Conservation (phyloP, 2,888 invertebrate genomes). For the Halictus quadricinctus region DNA sequence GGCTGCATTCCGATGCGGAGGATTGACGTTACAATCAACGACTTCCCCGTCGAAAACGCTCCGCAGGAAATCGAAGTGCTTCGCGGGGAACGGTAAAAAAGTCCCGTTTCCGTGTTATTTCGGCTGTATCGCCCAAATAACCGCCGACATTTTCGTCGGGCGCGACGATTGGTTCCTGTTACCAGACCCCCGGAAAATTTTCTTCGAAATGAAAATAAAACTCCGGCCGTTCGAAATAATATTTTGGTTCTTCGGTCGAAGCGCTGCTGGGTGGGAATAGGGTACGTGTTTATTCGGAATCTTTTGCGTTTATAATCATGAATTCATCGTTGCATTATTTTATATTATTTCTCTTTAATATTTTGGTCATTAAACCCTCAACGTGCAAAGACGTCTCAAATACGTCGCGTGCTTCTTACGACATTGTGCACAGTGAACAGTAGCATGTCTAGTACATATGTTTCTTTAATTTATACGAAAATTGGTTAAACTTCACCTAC, state of each 20-base stretch:
- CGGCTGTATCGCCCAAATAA: neutral
- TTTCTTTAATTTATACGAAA: too few species aligned
- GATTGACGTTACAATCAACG: conserved; percentile 34
- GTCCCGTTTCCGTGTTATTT: conserved; percentile 33
- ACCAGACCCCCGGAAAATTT: neutral
- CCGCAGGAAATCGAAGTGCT: conserved; percentile 30
- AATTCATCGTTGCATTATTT: too few species aligned
- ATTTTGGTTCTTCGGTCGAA: neutral
- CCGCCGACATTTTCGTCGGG: neutral
- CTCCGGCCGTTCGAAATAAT: neutral
- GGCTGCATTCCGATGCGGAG: conserved; percentile 6
- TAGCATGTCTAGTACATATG: too few species aligned
- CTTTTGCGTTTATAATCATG: too few species aligned
- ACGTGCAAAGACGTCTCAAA: too few species aligned
- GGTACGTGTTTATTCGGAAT: too few species aligned
- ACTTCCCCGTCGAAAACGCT: neutral
- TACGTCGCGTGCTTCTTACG: too few species aligned
- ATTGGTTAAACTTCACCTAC: too few species aligned
- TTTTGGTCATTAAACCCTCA: too few species aligned
- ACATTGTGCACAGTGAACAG: too few species aligned
- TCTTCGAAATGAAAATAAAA: neutral
- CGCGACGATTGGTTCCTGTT: neutral
- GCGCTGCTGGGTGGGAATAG: too few species aligned
- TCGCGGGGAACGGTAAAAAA: neutral
- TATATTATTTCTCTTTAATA: too few species aligned